Conservation (phyloP, 2,113 vertebrate genomes). For the Melanerpes formicivorus region DNA sequence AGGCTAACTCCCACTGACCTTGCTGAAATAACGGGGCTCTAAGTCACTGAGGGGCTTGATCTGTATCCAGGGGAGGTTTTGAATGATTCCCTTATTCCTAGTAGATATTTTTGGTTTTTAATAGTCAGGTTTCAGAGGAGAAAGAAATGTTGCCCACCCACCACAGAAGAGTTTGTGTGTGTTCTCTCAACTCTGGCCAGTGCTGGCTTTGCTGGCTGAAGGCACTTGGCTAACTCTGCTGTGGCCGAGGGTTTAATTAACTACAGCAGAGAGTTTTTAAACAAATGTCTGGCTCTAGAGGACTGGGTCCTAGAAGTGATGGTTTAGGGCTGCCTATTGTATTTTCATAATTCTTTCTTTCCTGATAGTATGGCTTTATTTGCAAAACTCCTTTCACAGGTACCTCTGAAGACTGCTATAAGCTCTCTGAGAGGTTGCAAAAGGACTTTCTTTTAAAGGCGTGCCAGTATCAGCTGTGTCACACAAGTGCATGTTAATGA, state of each 20-base stretch:
- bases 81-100: neutral
- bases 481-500: neutral
- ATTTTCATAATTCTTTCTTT: neutral
- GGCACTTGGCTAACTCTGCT: neutral
- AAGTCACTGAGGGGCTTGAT: neutral
- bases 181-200: neutral
- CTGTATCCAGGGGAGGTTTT: neutral
- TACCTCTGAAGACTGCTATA: neutral
- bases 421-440: neutral
- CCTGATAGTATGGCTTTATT: neutral
- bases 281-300: neutral
- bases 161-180: neutral
- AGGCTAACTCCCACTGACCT: neutral
- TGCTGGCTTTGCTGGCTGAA: neutral
- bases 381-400: neutral
- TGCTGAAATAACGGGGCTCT: neutral
- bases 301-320: neutral
- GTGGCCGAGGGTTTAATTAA: neutral
- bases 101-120: neutral
- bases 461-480: neutral
- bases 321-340: neutral
- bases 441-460: neutral
- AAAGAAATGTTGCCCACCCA: neutral
- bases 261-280: neutral
- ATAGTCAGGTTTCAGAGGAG: neutral